phyloP scores from a whole-genome alignment of 2,888 invertebrate genomes.

The Phyllotreta cruciferae region DNA sequence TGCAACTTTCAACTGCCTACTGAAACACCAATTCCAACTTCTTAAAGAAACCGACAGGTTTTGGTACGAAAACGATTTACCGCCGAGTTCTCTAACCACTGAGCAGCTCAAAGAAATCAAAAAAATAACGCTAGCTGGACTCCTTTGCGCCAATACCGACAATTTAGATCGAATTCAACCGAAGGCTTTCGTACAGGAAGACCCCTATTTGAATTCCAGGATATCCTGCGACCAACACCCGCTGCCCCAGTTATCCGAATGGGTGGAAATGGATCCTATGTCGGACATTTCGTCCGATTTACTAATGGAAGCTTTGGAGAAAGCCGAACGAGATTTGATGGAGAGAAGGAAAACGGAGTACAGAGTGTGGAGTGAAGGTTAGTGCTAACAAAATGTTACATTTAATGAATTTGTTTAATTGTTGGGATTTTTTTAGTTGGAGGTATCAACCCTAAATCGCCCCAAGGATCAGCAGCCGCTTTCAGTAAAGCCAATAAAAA shows the following conservation, averaged over 20 bases:
- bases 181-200: slow-evolving; percentile 83
- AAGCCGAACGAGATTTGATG: slow-evolving; percentile 79
- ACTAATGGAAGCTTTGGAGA: slow-evolving; percentile 76
- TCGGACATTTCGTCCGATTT: slow-evolving; percentile 75
- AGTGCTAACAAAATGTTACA: slow-evolving; percentile 39
- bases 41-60: slow-evolving; percentile 88
- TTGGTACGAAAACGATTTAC: slow-evolving; percentile 95
- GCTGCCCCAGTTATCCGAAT: slow-evolving; percentile 72
- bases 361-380: slow-evolving; percentile 78
- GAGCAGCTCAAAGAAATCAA: slow-evolving; percentile 83
- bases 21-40: slow-evolving; percentile 82
- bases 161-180: slow-evolving; percentile 79
- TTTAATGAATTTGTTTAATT: not conserved
- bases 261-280: slow-evolving; percentile 72
- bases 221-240: slow-evolving; percentile 78
- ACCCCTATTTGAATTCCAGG: slow-evolving; percentile 81
- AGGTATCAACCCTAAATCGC: slow-evolving; percentile 85
- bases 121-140: slow-evolving; percentile 78
- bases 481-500: slow-evolving; percentile 89
- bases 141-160: slow-evolving; percentile 80
- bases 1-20: slow-evolving; percentile 85
- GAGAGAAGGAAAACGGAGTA: slow-evolving; percentile 81
- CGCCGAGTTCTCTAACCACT: slow-evolving; percentile 80
- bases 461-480: slow-evolving; percentile 86
- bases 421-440: slow-evolving; percentile 65